These are phyloP conservation scores for Volucella bombylans DNA, from an alignment of 2,888 invertebrate species.

Conservation along the genomic window DNA sequence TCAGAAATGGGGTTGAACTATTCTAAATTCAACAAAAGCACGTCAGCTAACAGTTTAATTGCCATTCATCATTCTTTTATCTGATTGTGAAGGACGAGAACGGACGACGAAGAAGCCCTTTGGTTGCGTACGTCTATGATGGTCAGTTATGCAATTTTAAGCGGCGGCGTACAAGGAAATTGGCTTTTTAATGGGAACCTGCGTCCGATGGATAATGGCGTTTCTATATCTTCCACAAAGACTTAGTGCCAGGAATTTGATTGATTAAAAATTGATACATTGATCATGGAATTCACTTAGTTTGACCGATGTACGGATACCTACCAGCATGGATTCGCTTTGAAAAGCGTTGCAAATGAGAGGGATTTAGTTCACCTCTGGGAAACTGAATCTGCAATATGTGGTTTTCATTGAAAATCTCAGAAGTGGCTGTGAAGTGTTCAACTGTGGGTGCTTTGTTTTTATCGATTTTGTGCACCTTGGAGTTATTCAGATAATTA, in stretches of 20 bases:
- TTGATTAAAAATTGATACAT: constrained; percentile 65
- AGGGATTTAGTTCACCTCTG: no score
- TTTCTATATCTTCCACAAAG: constrained; percentile 50
- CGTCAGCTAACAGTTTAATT: constrained; percentile 67
- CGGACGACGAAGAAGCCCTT: constrained; percentile 1
- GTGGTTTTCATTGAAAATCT: no score
- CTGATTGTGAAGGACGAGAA: constrained; percentile 42
- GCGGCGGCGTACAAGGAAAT: background rate
- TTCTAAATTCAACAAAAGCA: constrained; percentile 52
- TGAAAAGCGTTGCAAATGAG: no score
- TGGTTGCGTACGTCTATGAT: constrained; percentile 2
- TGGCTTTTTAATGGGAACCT: constrained; percentile 55
- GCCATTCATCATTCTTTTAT: constrained; percentile 68
- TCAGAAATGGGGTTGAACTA: constrained; percentile 5
- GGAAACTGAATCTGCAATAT: no score
- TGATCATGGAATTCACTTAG: constrained; percentile 41
- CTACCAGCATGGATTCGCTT: no score
- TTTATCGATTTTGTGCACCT: no score
- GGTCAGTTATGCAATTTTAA: no score
- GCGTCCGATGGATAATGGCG: constrained; percentile 56
- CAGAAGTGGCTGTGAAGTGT: no score
- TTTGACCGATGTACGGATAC: constrained; percentile 25
- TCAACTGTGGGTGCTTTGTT: no score
- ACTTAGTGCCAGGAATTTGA: constrained; percentile 17
- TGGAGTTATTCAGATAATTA: no score